These are phyloP conservation scores for Habrosyne pyritoides DNA, from an alignment of 2,888 invertebrate genomes.

Conservation along the genomic window DNA sequence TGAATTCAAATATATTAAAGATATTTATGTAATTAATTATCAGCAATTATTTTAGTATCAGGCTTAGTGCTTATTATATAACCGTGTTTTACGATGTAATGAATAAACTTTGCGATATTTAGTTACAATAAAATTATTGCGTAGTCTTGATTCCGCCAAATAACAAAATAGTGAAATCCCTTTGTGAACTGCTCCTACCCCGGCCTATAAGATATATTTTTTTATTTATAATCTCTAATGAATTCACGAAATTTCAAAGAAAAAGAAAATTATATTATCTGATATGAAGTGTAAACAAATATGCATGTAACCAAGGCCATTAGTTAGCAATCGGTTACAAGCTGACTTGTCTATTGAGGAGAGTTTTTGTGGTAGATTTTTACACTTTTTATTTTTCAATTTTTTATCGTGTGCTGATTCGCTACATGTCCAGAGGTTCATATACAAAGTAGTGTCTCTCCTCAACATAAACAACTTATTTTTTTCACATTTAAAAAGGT, in stretches of 20 bases:
- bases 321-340: conserved; percentile 70
- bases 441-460: conserved; percentile 48
- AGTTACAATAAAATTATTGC: not conserved
- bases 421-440: conserved; percentile 17
- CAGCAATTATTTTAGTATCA: not conserved
- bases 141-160: conserved; percentile 23
- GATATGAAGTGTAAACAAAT: conserved; percentile 70
- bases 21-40: not conserved
- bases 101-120: not conserved
- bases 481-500: conserved; percentile 39
- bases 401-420: conserved; percentile 61
- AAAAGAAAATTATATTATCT: conserved; percentile 54
- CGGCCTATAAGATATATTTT: conserved; percentile 50
- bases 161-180: conserved; percentile 61
- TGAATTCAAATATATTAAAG: not conserved
- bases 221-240: conserved; percentile 65
- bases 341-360: conserved; percentile 65
- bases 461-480: conserved; percentile 40
- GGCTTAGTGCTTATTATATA: not conserved
- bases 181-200: conserved; percentile 71
- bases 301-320: conserved; percentile 78
- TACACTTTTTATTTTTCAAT: conserved; percentile 21
- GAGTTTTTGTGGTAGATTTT: conserved; percentile 51
- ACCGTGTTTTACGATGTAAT: not conserved
- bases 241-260: conserved; percentile 64